phyloP scores from a whole-genome alignment of 2,888 invertebrate species.

The Ceramica pisi region DNA sequence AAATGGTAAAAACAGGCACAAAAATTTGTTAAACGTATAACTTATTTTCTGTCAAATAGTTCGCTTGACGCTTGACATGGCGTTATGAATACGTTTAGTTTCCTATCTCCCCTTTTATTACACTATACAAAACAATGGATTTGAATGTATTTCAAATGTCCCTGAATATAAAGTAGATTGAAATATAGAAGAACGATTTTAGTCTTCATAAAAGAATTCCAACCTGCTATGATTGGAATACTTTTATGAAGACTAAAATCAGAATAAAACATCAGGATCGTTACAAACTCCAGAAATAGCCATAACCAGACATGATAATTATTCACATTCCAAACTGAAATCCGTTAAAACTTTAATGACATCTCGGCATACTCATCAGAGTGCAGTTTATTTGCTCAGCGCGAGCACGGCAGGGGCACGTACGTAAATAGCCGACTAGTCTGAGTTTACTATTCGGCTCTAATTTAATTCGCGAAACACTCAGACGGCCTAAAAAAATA shows the following conservation, averaged over 20 bases:
- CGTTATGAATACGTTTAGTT: too few species aligned
- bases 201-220: neutral
- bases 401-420: slow-evolving; percentile 63
- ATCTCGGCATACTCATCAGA: slow-evolving; percentile 43
- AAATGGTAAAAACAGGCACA: neutral
- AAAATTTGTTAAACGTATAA: slow-evolving; percentile 5
- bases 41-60: too few species aligned
- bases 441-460: slow-evolving; percentile 76
- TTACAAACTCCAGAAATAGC: slow-evolving; percentile 28
- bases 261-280: slow-evolving; percentile 1
- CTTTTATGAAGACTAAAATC: too few species aligned
- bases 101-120: too few species aligned
- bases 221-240: too few species aligned
- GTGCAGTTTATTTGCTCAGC: slow-evolving; percentile 57
- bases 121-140: neutral
- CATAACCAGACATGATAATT: slow-evolving; percentile 43
- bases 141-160: too few species aligned
- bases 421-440: slow-evolving; percentile 76
- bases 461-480: slow-evolving; percentile 86
- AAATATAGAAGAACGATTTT: neutral
- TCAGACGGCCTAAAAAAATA: slow-evolving; percentile 87
- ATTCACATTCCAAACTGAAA: slow-evolving; percentile 29
- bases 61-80: too few species aligned
- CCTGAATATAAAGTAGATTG: neutral
- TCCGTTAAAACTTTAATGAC: slow-evolving; percentile 54